phyloP scores from a whole-genome alignment of 2,888 invertebrate genomes.

The Tachina grossa region DNA sequence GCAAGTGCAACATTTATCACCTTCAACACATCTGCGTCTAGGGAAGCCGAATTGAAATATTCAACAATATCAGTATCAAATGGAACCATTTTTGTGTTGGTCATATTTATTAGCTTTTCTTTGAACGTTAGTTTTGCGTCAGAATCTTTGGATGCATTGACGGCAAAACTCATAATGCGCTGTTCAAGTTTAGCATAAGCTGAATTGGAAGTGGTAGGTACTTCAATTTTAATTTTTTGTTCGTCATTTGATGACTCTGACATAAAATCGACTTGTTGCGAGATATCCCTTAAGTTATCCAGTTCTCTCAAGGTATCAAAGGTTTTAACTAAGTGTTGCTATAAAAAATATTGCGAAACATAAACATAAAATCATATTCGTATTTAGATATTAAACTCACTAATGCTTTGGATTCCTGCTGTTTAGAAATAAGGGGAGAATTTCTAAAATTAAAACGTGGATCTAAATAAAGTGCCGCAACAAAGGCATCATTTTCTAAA shows the following conservation, averaged over 20 bases:
- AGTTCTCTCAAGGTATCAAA: neutral
- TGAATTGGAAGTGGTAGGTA: neutral
- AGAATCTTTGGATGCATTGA: neutral
- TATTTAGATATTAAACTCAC: constrained; percentile 35
- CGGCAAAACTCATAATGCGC: constrained; percentile 1
- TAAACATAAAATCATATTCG: neutral
- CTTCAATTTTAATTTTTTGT: neutral
- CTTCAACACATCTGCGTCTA: constrained; percentile 24
- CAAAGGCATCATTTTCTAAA: constrained; percentile 60
- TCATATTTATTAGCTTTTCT: constrained; percentile 60
- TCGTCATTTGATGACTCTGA: neutral
- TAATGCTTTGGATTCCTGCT: constrained; percentile 63
- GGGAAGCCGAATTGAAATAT: constrained; percentile 62
- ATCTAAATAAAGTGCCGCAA: constrained; percentile 69
- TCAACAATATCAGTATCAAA: constrained; percentile 65
- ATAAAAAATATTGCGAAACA: neutral
- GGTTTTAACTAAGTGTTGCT: constrained; percentile 20
- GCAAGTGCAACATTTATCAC: constrained; percentile 20
- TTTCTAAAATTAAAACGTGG: constrained; percentile 70
- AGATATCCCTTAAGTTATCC: neutral
- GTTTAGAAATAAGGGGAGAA: constrained; percentile 61
- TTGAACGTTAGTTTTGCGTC: constrained; percentile 44
- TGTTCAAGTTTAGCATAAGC: constrained; percentile 2
- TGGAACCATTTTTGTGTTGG: constrained; percentile 48
- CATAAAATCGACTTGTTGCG: neutral